Conservation (phyloP, 2,888 invertebrate genomes). For the Thymelicus lineola region DNA sequence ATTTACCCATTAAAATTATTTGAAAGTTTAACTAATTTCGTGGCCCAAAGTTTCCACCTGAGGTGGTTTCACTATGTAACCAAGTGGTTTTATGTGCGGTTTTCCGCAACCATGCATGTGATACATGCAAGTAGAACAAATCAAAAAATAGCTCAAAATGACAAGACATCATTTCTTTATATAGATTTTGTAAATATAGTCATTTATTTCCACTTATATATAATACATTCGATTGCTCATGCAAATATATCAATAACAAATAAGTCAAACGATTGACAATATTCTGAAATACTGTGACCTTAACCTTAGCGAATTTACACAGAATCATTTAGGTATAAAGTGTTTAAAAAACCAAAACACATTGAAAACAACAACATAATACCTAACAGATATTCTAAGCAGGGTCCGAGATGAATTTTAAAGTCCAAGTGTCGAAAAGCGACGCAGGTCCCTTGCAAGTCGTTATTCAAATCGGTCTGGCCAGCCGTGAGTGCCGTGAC, state of each 20-base stretch:
- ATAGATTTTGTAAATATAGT: no score
- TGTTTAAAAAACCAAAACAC: conserved; percentile 12
- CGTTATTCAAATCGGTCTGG: conserved; percentile 20
- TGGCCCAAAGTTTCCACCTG: neutral
- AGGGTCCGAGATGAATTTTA: conserved; percentile 55
- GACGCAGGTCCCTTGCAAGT: conserved; percentile 49
- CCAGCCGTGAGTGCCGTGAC: conserved; percentile 61
- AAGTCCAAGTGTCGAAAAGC: conserved; percentile 58
- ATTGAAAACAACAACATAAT: conserved; percentile 12
- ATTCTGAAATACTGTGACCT: neutral
- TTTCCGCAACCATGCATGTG: no score
- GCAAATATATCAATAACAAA: neutral
- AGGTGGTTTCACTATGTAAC: no score
- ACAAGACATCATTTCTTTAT: no score
- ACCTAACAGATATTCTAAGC: conserved; percentile 7
- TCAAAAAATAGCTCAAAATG: no score
- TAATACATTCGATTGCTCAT: no score
- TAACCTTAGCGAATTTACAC: neutral
- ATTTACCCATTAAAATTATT: no score
- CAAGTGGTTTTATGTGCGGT: no score
- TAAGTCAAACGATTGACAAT: neutral
- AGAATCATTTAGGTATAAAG: neutral
- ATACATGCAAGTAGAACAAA: no score
- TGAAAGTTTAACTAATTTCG: neutral
- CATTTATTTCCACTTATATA: no score